Base-by-base conservation (phyloP, 35 echinoderm and acorn worm species). In the Heliocidaris erythrogramma region DNA sequence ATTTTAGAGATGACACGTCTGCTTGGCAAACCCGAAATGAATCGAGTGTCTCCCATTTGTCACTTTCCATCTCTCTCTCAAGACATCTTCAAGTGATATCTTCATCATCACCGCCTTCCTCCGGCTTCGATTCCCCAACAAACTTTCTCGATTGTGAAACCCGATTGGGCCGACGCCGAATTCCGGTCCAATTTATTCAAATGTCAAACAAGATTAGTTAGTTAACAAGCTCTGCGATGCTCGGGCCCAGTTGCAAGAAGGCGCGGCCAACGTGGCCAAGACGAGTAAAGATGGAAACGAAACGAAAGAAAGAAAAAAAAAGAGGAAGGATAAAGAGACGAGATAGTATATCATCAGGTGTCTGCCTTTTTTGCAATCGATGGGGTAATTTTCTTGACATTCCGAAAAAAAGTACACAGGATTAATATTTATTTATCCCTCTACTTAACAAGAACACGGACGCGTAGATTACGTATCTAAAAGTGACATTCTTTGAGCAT, bases 131-230 rank as follows among this genome's bases (percentile, higher is more conserved):
- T 78, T 78, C 65, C 65, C 14, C 87, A 12, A 89, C 87, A 89
- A 89, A 89, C 31, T 89, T 48, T 89, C 87, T 47, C 31, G 31
- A 48, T 89, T 89, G 31, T 89, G 87, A 27, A 78, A 78, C 65
- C 87, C 31, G 87, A 89, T 89, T 48, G 87, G 87, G 31, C 31
- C 87, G 87, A 89, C 87, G 47, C 87, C 9, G 17, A 30, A 89
- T 89, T 89, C 87, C 87, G 87, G 87, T 47, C 5, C 87, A 89
- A 89, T 89, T 89, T 78, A 32, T 89, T 32, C 87, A 48, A 89
- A 89, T 89, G 87, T 89, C 87, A 89, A 89, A 89, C 87, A 89
- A 47, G 47, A 89, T 89, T 89, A 89, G 65, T 78, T 78, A 78
- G 65, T 78, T 78, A 78, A 78, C 65, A 17, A 24, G 65, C 65